These are phyloP conservation scores for Brachionus koreanus DNA, from an alignment of 1,140 invertebrate species.

Conservation along the genomic window DNA sequence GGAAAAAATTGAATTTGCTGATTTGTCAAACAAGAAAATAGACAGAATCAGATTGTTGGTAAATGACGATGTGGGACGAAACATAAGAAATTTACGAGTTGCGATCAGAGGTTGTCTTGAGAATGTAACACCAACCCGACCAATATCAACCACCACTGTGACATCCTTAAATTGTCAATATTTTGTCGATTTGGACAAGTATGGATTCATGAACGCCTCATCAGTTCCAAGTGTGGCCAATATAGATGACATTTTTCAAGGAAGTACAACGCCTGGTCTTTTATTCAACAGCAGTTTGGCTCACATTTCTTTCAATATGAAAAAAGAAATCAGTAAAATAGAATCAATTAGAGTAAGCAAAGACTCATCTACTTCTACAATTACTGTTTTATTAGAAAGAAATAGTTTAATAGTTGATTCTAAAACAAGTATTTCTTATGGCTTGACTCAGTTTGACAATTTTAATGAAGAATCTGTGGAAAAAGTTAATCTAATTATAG, in stretches of 20 bases:
- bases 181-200: conserved; percentile 19
- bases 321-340: background rate
- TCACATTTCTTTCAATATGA: conserved; percentile 5
- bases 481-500: background rate
- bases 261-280: background rate
- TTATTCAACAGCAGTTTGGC: background rate
- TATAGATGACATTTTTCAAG: background rate
- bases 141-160: background rate
- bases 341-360: background rate
- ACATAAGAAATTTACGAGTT: background rate
- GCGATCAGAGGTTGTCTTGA: background rate
- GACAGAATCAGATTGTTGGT: background rate
- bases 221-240: conserved; percentile 5
- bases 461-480: background rate
- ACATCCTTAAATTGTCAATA: background rate
- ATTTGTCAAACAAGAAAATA: background rate
- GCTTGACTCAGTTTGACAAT: background rate
- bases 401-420: background rate
- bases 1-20: background rate
- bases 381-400: background rate
- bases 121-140: background rate
- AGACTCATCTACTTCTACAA: background rate
- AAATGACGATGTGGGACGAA: background rate
- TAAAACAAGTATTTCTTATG: background rate
- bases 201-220: background rate